phyloP scores from a whole-genome alignment of 2,888 invertebrate species.

The Helleia helle region DNA sequence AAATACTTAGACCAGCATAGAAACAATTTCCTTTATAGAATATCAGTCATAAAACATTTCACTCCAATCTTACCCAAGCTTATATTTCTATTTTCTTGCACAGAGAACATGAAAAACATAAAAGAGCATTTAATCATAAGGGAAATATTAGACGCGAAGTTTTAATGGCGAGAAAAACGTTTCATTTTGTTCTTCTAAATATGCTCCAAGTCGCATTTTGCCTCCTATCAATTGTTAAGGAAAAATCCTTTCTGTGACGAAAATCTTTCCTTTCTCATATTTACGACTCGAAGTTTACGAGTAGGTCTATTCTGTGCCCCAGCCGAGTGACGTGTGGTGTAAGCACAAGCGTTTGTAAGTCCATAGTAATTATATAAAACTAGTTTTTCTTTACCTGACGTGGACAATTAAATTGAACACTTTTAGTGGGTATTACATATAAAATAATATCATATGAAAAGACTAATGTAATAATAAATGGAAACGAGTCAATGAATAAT shows the following conservation, averaged over 20 bases:
- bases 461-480: too few species aligned
- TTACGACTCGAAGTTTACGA: constrained; percentile 58
- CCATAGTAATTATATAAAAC: too few species aligned
- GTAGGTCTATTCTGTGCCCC: constrained; percentile 44
- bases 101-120: constrained; percentile 7
- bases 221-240: constrained; percentile 32
- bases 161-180: constrained; percentile 7
- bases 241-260: constrained; percentile 36
- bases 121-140: constrained; percentile 7
- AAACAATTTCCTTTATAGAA: too few species aligned
- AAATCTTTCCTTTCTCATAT: constrained; percentile 56
- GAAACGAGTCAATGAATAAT: too few species aligned
- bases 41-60: too few species aligned
- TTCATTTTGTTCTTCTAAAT: constrained; percentile 11
- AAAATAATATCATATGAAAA: too few species aligned
- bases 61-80: too few species aligned
- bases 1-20: too few species aligned
- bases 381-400: too few species aligned
- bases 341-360: constrained; percentile 10
- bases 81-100: too few species aligned
- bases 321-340: constrained; percentile 8
- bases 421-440: too few species aligned
- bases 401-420: too few species aligned
- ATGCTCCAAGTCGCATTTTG: constrained; percentile 25
- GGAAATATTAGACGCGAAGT: constrained; percentile 9